These are phyloP conservation scores for Mastacembelus armatus DNA, from an alignment of 2,797 vertebrate genomes.

Conservation along the genomic window DNA sequence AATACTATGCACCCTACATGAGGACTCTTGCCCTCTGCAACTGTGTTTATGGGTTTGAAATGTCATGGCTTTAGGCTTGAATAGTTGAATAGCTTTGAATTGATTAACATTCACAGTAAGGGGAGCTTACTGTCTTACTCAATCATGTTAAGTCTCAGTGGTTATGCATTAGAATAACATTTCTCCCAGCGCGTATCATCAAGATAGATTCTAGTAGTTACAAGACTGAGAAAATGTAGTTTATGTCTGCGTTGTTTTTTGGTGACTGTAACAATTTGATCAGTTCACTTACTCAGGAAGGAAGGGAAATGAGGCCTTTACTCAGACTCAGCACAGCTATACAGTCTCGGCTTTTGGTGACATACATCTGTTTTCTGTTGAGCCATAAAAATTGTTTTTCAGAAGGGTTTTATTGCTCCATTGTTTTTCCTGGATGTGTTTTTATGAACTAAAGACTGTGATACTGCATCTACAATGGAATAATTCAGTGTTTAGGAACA, in stretches of 20 bases:
- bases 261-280: slow-evolving; percentile 57
- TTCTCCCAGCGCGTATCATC: slow-evolving; percentile 61
- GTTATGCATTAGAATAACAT: slow-evolving; percentile 78
- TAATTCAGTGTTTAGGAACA: slow-evolving; percentile 52
- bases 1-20: slow-evolving; percentile 47
- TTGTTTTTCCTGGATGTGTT: slow-evolving; percentile 51
- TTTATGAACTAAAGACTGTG: slow-evolving; percentile 30
- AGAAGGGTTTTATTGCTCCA: slow-evolving; percentile 37
- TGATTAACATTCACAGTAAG: slow-evolving; percentile 84
- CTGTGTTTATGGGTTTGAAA: slow-evolving; percentile 80
- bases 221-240: slow-evolving; percentile 42
- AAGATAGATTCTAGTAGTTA: slow-evolving; percentile 53
- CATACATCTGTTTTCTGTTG: slow-evolving; percentile 56
- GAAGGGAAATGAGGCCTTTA: slow-evolving; percentile 17
- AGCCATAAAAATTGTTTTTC: slow-evolving; percentile 35
- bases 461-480: slow-evolving; percentile 49
- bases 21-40: slow-evolving; percentile 68
- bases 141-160: slow-evolving; percentile 78
- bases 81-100: slow-evolving; percentile 85
- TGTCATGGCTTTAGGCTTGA: slow-evolving; percentile 83
- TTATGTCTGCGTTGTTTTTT: slow-evolving; percentile 57
- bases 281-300: slow-evolving; percentile 28
- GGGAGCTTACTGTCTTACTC: slow-evolving; percentile 78
- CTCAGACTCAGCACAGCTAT: slow-evolving; percentile 29
- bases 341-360: slow-evolving; percentile 35